Evolutionary conservation across 2,888 invertebrate species (phyloP).

Genomic region (Eilema sororculum): DNA sequence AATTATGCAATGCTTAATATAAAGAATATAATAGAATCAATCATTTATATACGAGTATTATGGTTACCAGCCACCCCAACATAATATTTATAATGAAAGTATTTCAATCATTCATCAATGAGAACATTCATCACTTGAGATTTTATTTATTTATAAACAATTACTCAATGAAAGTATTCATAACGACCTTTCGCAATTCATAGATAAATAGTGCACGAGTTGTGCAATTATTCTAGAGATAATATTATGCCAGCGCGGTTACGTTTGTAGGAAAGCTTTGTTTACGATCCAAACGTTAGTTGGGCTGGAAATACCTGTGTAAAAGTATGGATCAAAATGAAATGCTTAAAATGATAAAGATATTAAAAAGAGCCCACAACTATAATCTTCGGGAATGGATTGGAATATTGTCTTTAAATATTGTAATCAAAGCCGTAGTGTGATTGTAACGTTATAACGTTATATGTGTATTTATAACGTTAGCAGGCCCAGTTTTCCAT

Average conservation of each 20-base stretch:
- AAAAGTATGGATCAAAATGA: background rate
- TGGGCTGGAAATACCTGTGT: background rate
- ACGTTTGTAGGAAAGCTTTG: background rate
- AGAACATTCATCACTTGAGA: slow-evolving; percentile 15
- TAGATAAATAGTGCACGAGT: background rate
- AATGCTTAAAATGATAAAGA: background rate
- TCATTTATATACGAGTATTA: slow-evolving; percentile 11
- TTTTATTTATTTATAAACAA: slow-evolving; percentile 12
- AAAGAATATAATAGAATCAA: slow-evolving; percentile 10
- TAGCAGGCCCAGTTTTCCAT: too few relatives aligned
- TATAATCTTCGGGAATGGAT: background rate
- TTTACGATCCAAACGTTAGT: background rate
- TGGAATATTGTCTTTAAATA: background rate
- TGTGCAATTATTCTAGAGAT: background rate
- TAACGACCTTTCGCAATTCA: slow-evolving; percentile 5
- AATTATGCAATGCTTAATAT: slow-evolving; percentile 1
- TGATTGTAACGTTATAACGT: too few relatives aligned
- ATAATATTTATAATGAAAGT: slow-evolving; percentile 18
- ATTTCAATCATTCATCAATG: slow-evolving; percentile 23
- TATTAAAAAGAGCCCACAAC: background rate
- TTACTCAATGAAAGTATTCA: slow-evolving; percentile 10
- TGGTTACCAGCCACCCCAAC: background rate
- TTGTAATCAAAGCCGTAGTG: too few relatives aligned
- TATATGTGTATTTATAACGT: too few relatives aligned
- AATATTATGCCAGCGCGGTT: background rate